Conservation (phyloP, 2,888 invertebrate genomes). For the Dynastes tityus region DNA sequence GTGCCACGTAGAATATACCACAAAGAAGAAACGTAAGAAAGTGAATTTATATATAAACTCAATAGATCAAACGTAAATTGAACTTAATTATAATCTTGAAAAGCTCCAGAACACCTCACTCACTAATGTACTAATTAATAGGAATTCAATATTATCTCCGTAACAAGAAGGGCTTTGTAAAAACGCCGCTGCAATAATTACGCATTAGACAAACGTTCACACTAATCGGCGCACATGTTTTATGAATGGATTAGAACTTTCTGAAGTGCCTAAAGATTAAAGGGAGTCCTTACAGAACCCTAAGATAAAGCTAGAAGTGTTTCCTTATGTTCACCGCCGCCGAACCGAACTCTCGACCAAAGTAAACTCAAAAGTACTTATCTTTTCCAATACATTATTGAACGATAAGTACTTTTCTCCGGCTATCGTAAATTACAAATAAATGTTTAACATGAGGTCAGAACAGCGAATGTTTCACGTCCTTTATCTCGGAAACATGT, state of each 20-base stretch:
- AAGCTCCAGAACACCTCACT: constrained; percentile 27
- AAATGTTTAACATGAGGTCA: constrained; percentile 55
- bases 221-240: constrained; percentile 50
- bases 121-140: constrained; percentile 44
- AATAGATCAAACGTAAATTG: constrained; percentile 42
- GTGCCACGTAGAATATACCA: too few relatives aligned
- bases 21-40: too few relatives aligned
- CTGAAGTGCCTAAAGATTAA: constrained; percentile 46
- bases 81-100: constrained; percentile 42
- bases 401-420: constrained; percentile 48
- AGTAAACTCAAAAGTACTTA: constrained; percentile 47
- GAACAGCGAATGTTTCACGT: constrained; percentile 55
- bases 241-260: constrained; percentile 46
- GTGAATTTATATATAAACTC: constrained; percentile 24
- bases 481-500: constrained; percentile 55
- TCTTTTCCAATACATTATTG: constrained; percentile 49
- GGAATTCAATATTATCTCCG: constrained; percentile 30
- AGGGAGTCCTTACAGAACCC: constrained; percentile 38
- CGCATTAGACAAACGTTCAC: constrained; percentile 46
- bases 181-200: constrained; percentile 42
- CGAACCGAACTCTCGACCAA: constrained; percentile 41
- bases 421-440: constrained; percentile 48
- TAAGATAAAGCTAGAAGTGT: constrained; percentile 38
- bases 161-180: constrained; percentile 35
- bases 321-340: constrained; percentile 40